Evolutionary conservation across 35 echinoderm and acorn worm genomes (phyloP).

Genomic region (Lytechinus variegatus): DNA sequence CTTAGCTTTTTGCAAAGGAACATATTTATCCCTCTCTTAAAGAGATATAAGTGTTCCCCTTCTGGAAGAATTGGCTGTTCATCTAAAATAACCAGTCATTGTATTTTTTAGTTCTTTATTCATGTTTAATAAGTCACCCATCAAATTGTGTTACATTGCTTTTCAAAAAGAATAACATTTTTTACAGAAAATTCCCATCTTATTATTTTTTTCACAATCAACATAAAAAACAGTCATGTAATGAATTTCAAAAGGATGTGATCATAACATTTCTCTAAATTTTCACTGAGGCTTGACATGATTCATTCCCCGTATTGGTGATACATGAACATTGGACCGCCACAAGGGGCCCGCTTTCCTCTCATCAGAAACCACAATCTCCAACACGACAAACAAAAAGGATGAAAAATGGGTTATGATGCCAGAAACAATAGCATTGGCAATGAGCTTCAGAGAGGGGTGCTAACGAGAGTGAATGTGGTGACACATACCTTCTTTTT

Average conservation of each 20-base stretch:
- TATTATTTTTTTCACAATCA: neutral
- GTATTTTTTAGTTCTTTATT: too few species aligned
- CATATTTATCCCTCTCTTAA: too few species aligned
- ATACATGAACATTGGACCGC: neutral
- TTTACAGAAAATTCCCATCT: too few species aligned
- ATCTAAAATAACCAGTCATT: too few species aligned
- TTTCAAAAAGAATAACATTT: too few species aligned
- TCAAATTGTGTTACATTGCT: too few species aligned
- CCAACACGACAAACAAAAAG: neutral
- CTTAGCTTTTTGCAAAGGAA: too few species aligned
- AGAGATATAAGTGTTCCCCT: too few species aligned
- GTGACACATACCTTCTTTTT: constrained; percentile 88
- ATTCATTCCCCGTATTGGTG: neutral
- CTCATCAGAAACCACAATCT: neutral
- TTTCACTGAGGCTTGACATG: neutral
- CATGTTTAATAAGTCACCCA: too few species aligned
- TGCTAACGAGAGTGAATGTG: neutral
- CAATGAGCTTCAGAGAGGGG: neutral
- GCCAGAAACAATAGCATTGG: constrained; percentile 2
- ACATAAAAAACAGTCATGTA: neutral
- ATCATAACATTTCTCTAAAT: neutral
- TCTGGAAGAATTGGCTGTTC: too few species aligned
- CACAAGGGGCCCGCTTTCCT: neutral
- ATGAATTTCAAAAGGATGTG: neutral
- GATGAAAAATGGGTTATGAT: neutral